Percentiles rank a stretch among this genome's conserved stretches.
These are phyloP conservation scores for Chauna torquata DNA, from an alignment of 2,113 vertebrate species.

Conservation along the genomic window DNA sequence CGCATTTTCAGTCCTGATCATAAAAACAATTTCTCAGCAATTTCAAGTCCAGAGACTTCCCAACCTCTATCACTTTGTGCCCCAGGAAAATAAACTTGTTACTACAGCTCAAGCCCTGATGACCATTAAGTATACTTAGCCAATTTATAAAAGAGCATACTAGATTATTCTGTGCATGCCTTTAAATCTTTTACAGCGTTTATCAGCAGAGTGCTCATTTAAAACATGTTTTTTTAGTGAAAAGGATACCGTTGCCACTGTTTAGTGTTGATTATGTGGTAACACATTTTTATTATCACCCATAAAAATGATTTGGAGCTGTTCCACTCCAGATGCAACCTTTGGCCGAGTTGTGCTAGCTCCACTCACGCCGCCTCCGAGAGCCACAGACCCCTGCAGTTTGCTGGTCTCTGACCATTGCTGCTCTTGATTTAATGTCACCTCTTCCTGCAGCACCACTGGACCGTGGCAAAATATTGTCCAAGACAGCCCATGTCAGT, in stretches of 20 bases:
- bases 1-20: conserved; percentile 5
- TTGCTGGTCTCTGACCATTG: background rate
- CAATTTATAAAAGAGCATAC: background rate
- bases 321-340: conserved; percentile 34
- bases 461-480: background rate
- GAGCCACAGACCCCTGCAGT: background rate
- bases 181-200: conserved; percentile 32
- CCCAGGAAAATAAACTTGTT: conserved; percentile 55
- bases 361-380: background rate
- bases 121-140: background rate
- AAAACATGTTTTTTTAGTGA: conserved; percentile 61
- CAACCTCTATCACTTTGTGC: conserved; percentile 28
- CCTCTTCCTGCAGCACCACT: background rate
- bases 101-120: conserved; percentile 19
- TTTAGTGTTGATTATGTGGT: conserved; percentile 65
- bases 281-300: conserved; percentile 58
- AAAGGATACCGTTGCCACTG: conserved; percentile 49
- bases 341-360: background rate
- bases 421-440: background rate
- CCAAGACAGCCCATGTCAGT: background rate
- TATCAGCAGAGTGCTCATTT: conserved; percentile 50
- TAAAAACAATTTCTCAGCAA: conserved; percentile 56
- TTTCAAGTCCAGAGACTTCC: conserved; percentile 29
- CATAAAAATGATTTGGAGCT: conserved; percentile 63
- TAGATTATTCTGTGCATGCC: background rate